These are phyloP conservation scores for Gambusia yucatana DNA, from an alignment of 2,797 vertebrate genomes.

Conservation along the genomic window DNA sequence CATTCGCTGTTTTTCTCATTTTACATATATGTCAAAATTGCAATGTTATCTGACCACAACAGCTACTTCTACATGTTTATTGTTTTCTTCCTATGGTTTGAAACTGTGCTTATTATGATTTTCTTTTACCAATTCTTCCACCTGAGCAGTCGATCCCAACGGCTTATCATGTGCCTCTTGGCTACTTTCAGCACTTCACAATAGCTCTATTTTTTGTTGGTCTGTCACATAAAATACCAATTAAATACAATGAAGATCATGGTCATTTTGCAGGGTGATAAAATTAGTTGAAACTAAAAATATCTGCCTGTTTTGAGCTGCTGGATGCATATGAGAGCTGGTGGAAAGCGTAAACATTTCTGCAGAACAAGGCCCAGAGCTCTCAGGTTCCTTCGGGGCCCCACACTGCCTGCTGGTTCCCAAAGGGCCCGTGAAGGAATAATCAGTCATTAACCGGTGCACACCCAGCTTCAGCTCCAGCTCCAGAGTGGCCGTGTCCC, in stretches of 20 bases:
- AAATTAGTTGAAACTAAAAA: not conserved
- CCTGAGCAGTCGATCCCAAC: not conserved
- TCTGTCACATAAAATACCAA: not conserved
- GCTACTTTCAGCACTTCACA: not conserved
- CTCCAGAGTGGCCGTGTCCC: constrained; percentile 76
- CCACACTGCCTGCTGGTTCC: constrained; percentile 55
- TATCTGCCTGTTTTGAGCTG: constrained; percentile 13
- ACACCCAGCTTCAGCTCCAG: constrained; percentile 73
- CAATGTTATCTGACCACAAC: not conserved
- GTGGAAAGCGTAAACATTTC: constrained; percentile 54
- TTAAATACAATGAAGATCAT: not conserved
- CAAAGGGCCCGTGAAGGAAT: constrained; percentile 64
- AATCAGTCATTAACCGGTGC: constrained; percentile 84
- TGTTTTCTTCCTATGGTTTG: not conserved
- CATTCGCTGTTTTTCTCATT: not conserved
- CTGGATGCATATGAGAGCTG: constrained; percentile 39
- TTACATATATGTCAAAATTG: not conserved
- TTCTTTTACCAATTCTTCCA: not conserved
- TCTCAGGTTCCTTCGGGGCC: constrained; percentile 62
- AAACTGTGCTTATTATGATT: not conserved
- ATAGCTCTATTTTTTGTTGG: not conserved
- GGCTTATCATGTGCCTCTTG: not conserved
- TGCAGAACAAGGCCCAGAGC: constrained; percentile 34
- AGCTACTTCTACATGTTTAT: not conserved
- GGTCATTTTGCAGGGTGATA: not conserved